Evolutionary conservation across 2,797 vertebrate species (phyloP).

Genomic region (Cynodonichthys magdalenae): DNA sequence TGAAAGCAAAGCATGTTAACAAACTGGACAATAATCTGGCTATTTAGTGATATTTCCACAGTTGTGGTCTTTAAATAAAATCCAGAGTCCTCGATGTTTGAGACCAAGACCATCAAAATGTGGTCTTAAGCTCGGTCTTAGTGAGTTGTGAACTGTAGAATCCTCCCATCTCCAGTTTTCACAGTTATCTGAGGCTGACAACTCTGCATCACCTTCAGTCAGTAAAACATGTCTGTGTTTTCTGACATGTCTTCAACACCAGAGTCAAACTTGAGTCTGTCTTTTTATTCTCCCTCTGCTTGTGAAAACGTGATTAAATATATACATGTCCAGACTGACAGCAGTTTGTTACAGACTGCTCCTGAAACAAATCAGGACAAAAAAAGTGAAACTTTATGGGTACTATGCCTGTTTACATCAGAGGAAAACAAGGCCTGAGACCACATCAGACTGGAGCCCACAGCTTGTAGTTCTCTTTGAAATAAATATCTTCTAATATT

Average conservation of each 20-base stretch:
- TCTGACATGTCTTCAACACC: not conserved
- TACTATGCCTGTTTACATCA: constrained; percentile 54
- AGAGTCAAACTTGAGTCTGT: constrained; percentile 2
- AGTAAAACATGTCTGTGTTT: not conserved
- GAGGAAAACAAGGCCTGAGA: constrained; percentile 51
- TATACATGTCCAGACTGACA: constrained; percentile 35
- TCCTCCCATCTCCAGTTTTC: no score
- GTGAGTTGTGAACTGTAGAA: no score
- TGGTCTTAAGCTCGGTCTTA: no score
- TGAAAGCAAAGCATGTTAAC: no score
- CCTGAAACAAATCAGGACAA: constrained; percentile 51
- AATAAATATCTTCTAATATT: constrained; percentile 80
- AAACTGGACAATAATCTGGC: no score
- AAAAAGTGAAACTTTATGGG: constrained; percentile 35
- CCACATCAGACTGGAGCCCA: constrained; percentile 76
- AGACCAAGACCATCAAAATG: no score
- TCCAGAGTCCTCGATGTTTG: no score
- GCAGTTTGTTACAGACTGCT: constrained; percentile 57
- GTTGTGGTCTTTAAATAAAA: no score
- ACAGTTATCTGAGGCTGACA: no score
- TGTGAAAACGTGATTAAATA: constrained; percentile 5
- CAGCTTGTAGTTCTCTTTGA: constrained; percentile 81
- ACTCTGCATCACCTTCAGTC: no score
- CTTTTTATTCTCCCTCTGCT: constrained; percentile 9
- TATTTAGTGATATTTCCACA: no score